Base-by-base conservation (phyloP, 2,113 vertebrate species). In the Podocnemis expansa region DNA sequence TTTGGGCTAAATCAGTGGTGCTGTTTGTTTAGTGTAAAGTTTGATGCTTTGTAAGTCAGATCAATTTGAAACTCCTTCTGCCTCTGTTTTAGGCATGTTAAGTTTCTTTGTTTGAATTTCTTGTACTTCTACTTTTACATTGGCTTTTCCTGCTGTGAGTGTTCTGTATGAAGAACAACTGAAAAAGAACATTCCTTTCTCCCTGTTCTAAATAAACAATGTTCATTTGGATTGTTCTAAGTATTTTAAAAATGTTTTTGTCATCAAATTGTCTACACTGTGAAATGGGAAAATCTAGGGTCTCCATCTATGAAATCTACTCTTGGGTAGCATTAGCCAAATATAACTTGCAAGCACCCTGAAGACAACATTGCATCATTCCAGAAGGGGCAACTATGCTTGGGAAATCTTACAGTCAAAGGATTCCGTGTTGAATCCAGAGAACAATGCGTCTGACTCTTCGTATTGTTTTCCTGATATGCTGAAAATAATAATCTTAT, bases 11-110 rank as follows among this genome's bases (percentile, higher is more conserved):
- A 93, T 93, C 88, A 95, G 17, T 97, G 85, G 34, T 81, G 55
- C 85, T 90, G 90, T 95, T 97, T 95, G 80, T 87, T 92, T 94
- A 96, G 93, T 84, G 81, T 87, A 89, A 95, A 96, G 91, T 88
- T 91, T 94, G 84, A 55, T 94, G 95, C 93, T 84, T 45, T 91
- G 85, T 67, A 51, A 94, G 85, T 89, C 81, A 95, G 84, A 93
- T 45, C 82, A 93, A 81, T 47, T 25, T 67, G 45, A 82, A 45
- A 19, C 24, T 2, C 3, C 5, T 90, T 31, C 90, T 51, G 75
- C 89, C 82, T 93, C 92, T 91, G 47, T 95, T 82, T 80, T 49
- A 93, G 78, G 63, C 73, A 90, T 93, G 73, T 60, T 88, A 93
- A 86, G 27, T 88, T 95, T 94, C 95, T 91, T 85, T 78, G 78